phyloP scores from a whole-genome alignment of 2,888 invertebrate genomes.

The Cataglyphis albicans region DNA sequence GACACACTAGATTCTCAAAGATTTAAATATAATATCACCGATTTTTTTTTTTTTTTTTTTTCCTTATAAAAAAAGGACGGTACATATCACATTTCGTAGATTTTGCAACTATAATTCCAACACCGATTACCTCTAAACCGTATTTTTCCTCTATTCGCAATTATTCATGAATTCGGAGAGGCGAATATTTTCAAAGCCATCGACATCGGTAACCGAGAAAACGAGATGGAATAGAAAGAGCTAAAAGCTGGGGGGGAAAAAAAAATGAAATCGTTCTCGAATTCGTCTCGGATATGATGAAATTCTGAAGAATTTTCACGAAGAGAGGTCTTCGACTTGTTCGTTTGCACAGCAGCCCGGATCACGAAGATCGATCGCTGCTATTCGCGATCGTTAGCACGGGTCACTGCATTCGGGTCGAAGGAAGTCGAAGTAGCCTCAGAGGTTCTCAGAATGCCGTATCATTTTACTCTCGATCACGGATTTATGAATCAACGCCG shows the following conservation, averaged over 20 bases:
- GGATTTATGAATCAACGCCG: constrained; percentile 17
- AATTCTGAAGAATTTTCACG: constrained; percentile 50
- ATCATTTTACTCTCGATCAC: constrained; percentile 38
- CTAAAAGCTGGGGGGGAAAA: constrained; percentile 1
- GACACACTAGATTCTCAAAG: neutral
- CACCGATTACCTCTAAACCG: neutral
- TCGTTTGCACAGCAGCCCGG: constrained; percentile 24
- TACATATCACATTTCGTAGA: constrained; percentile 1
- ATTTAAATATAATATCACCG: neutral
- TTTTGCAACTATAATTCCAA: constrained; percentile 12
- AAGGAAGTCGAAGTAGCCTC: constrained; percentile 58
- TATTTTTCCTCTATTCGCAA: constrained; percentile 11
- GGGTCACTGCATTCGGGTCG: constrained; percentile 68
- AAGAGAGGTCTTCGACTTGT: constrained; percentile 47
- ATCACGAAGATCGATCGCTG: constrained; percentile 63
- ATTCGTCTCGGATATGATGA: constrained; percentile 43
- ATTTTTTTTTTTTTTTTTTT: neutral
- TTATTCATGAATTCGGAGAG: constrained; percentile 17
- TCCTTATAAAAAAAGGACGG: neutral
- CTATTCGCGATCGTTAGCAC: constrained; percentile 59
- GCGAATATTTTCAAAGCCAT: constrained; percentile 31
- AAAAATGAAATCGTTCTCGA: constrained; percentile 8
- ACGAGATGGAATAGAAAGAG: constrained; percentile 44
- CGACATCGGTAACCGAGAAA: constrained; percentile 20
- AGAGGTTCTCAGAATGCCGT: constrained; percentile 59